Evolutionary conservation across 2,797 vertebrate species (phyloP), one percentile per base, ranked within the genome.

Genomic region (Lophura swinhoii): DNA sequence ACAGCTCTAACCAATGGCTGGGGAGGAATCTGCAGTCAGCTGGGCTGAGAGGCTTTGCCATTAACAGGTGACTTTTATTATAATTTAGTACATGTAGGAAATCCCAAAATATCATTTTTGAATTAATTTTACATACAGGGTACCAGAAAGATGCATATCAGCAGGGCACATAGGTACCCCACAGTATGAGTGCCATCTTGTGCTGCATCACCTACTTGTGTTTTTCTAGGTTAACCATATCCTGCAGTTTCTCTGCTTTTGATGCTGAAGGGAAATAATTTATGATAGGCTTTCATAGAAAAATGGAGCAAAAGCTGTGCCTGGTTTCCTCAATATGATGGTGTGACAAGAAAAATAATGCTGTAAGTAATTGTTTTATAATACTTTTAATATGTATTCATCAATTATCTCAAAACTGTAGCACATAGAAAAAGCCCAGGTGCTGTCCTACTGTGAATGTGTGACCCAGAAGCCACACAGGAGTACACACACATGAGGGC

Each of bases 281-380:
- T 70, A 41, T 39, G 24, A 28, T n/a, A 35, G 29, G 31, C 18
- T 48, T 91, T 51, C 76, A 26, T 2, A 33, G 58, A 44, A 33
- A n/a, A 16, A 15, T 2, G 15, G 49, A 74, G 56, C 33, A 74
- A 91, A 63, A 82, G 28, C 29, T 10, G 2, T 46, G 41, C 58
- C 21, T 1, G 0, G 13, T 58, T 85, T 39, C 51, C 10, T 43
- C 2, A 0, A 8, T 15, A 5, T 3, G 20, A 55, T 24, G 35
- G 33, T 35, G 66, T 53, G 48, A 59, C 5, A 2, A 87, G 46
- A 29, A 55, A 91, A 74, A 29, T 6, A 74, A 56, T 44, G 18
- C n/a, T 66, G 37, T 35, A 53, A 79, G 37, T 43, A 55, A 31
- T 58, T 63, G 1, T 14, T 77, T 77, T 10, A 24, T 35, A 21